Evolutionary conservation across 2,888 invertebrate genomes (phyloP), one percentile per base, ranked within the genome.

Genomic region (Drosophila affinis): DNA sequence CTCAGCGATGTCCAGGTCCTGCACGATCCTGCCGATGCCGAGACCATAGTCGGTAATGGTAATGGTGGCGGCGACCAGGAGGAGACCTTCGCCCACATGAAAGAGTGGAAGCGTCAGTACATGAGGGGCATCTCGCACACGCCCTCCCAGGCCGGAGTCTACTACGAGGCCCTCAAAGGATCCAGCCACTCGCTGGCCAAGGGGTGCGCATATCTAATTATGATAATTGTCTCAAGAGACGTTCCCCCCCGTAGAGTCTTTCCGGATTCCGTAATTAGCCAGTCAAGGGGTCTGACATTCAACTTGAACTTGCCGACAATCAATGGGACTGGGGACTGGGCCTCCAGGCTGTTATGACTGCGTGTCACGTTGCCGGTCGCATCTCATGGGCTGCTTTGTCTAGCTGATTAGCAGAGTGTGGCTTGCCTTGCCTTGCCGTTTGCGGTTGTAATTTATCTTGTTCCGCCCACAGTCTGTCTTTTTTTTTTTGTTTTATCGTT

Each of bases 121-220:
- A 87, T 91, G 79, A 77, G 91, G 2, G 91, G 91, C n/a, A 87
- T 91, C 21, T 91, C 91, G 0, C 80, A 84, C 9, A 89, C 91
- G 1, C 82, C 87, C 32, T 91, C 91, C 1, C 91, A 91, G 59
- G 89, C 88, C 0, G 90, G 90, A 6, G 85, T 91, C 62, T 91
- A 91, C 69, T 91, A 91, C 47, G 91, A 91, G 69, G 90, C 91
- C 0, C 76, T 91, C 9, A 91, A 91, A 54, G 91, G 90, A 75
- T 90, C 91, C 12, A 86, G 83, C 51, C 77, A 75, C 57, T 90
- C 91, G 24, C 58, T 91, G 74, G 81, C 73, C 9, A 90, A 72
- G 75, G 91, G 91, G 91, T 91, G 82, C 70, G 89, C 48, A 51
- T 47, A 29, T 9, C 44, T 46, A 48, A n/a, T 49, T 17, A 9